Base-by-base conservation (phyloP, 2,113 vertebrate genomes). In the Myiagra hebetior region DNA sequence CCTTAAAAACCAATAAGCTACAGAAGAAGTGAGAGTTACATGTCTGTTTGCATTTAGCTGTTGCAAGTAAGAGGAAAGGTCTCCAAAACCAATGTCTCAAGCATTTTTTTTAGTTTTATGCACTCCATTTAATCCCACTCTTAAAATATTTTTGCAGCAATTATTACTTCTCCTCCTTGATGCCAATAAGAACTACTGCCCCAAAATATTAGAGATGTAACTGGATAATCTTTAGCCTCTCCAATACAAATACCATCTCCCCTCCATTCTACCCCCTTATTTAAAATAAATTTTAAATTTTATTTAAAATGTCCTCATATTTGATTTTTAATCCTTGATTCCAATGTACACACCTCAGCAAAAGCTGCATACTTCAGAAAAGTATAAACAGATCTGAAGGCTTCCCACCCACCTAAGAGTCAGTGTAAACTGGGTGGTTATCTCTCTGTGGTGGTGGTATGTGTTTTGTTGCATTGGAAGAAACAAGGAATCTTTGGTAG, bases 121-220 rank as follows among this genome's bases (percentile, higher is more conserved):
- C 21, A 31, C 14, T 65, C 5, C 5, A 53, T 6, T 7, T 72
- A 85, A 70, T 64, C 9, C 3, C 81, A 35, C 16, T 31, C 13
- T 52, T 50, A 47, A 15, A 69, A 57, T 30, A 31, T 13, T 73
- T 65, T 75, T 41, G 26, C 20, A 18, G 24, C 5, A 69, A 20
- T 79, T 62, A 2, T 22, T 82, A 6, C 6, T 33, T 87, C 17
- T 78, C 9, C 8, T 86, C 10, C 31, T 53, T 46, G 12, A 6
- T 55, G 11, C 3, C 1, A 13, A 4, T 52, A 60, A 62, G 18
- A 26, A 24, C 3, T 33, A 24, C 23, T 63, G 23, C 1, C 3
- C 9, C 10, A 39, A 92, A 87, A 74, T 73, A 64, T 10, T 69
- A 26, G 3, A 75, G 24, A 91, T 52, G 9, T 37, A 67, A 39